Conservation (phyloP, 2,888 invertebrate species). For the Chymomyza amoena region DNA sequence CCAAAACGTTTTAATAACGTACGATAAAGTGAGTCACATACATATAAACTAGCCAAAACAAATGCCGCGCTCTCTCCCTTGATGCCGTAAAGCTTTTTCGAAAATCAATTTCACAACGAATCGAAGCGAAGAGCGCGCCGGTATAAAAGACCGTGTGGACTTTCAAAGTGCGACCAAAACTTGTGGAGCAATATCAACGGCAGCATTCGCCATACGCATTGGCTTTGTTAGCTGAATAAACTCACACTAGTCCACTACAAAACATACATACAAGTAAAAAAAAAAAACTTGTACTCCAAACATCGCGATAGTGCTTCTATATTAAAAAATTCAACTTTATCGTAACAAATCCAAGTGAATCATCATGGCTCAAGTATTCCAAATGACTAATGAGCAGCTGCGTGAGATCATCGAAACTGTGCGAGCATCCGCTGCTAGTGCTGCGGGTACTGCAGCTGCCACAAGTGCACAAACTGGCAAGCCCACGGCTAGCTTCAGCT, state of each 20-base stretch:
- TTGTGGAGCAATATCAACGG: constrained; percentile 19
- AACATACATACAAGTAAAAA: background rate
- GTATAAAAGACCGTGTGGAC: background rate
- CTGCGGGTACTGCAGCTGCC: constrained; percentile 37
- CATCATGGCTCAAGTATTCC: constrained; percentile 56
- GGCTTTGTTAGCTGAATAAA: constrained; percentile 55
- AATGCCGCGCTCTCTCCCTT: background rate
- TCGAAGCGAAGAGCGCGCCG: constrained; percentile 38
- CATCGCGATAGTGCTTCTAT: background rate
- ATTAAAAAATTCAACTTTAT: background rate
- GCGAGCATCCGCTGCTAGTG: constrained; percentile 42
- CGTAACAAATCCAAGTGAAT: constrained; percentile 1
- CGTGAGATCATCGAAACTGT: constrained; percentile 71
- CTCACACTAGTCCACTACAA: background rate
- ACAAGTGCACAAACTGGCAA: constrained; percentile 28
- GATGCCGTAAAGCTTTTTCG: constrained; percentile 40
- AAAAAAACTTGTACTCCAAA: background rate
- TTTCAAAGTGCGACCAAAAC: constrained; percentile 22
- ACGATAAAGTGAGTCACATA: constrained; percentile 27
- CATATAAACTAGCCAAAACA: background rate
- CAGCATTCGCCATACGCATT: constrained; percentile 51
- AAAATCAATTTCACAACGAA: constrained; percentile 52
- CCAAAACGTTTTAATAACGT: no score
- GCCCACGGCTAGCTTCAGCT: constrained; percentile 69
- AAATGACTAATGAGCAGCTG: constrained; percentile 75